Evolutionary conservation across 2,113 vertebrate species (phyloP).

Genomic region (Catharus minimus): DNA sequence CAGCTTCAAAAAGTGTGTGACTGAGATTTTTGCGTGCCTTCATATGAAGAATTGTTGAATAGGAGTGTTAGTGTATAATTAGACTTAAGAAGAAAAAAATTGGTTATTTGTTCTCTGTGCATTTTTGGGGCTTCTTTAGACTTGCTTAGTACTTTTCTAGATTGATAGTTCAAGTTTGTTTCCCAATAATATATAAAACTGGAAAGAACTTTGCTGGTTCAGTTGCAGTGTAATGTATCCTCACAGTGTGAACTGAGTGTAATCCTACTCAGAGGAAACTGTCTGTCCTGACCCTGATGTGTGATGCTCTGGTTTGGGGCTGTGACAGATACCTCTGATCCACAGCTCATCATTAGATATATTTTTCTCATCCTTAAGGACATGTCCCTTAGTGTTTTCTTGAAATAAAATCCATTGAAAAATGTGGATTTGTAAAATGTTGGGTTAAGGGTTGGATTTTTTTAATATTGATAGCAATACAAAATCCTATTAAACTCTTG

Average conservation of each 20-base stretch:
- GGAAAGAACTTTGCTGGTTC: not conserved
- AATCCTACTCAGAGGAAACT: not conserved
- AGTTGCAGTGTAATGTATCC: not conserved
- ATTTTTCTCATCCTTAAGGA: not conserved
- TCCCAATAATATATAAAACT: not conserved
- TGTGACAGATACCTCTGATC: not conserved
- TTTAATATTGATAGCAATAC: not conserved
- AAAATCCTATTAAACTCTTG: not conserved
- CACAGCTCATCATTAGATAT: fast-evolving
- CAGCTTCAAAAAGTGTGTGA: not conserved
- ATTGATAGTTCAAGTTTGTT: not conserved
- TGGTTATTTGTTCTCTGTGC: not conserved
- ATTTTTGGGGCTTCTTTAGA: not conserved
- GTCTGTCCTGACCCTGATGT: not conserved
- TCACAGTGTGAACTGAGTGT: not conserved
- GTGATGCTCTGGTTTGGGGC: not conserved
- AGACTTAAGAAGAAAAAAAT: not conserved
- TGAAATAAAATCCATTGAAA: not conserved
- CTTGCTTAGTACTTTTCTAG: not conserved
- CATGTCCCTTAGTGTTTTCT: not conserved
- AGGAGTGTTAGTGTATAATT: not conserved
- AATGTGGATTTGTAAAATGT: not conserved
- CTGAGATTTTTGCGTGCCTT: not conserved
- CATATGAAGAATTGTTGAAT: not conserved
- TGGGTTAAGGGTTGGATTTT: not conserved